These are phyloP conservation scores for Myocastor coypus DNA, from an alignment of 2,113 vertebrate species.

Conservation along the genomic window DNA sequence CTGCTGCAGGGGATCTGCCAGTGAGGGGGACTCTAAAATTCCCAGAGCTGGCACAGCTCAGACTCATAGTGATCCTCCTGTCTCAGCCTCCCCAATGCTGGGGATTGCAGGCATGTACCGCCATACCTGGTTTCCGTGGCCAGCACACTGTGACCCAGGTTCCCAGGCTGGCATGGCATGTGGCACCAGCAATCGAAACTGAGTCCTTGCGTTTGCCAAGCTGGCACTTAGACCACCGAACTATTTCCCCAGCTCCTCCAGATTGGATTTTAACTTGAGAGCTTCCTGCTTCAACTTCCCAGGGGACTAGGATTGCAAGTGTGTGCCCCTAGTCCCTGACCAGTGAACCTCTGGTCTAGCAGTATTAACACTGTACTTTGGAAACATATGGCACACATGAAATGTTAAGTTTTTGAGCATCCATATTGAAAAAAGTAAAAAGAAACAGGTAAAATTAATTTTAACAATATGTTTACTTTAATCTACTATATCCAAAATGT, in stretches of 20 bases:
- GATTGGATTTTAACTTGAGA: not conserved
- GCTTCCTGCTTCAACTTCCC: not conserved
- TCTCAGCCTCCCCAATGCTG: too few relatives aligned
- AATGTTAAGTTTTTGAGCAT: not conserved
- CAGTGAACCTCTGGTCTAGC: slow-evolving; percentile 20
- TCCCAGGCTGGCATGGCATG: too few relatives aligned
- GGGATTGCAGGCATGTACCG: too few relatives aligned
- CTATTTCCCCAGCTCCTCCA: too few relatives aligned
- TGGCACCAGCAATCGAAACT: too few relatives aligned
- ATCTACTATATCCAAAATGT: not conserved
- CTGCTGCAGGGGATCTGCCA: not conserved
- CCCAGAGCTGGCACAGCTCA: not conserved
- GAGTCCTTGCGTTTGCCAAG: too few relatives aligned
- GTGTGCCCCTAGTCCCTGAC: not conserved
- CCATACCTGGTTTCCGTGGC: too few relatives aligned
- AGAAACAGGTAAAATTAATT: not conserved
- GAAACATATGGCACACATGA: not conserved
- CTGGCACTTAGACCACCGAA: too few relatives aligned
- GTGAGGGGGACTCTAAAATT: not conserved
- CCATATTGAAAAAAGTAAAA: not conserved
- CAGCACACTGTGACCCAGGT: too few relatives aligned
- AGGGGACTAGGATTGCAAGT: not conserved
- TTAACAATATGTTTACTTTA: slow-evolving; percentile 3
- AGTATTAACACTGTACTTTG: not conserved
- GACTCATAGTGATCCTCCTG: too few relatives aligned